These are phyloP conservation scores for Aphelenchoides besseyi DNA, from an alignment of 1,140 invertebrate genomes.

Conservation along the genomic window DNA sequence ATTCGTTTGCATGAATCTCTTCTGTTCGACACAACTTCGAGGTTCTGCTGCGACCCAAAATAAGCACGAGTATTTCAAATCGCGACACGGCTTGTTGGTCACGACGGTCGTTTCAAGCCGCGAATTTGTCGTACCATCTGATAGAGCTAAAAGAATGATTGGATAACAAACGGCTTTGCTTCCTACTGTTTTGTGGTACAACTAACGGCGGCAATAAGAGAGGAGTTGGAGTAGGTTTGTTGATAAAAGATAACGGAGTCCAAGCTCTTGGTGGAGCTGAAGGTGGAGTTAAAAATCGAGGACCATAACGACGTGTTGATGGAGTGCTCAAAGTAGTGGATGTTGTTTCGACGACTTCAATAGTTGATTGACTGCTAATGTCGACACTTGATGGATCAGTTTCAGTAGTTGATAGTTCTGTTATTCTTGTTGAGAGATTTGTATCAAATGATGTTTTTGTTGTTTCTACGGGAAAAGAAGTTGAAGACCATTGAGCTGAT, in stretches of 20 bases:
- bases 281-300: constrained; percentile 10
- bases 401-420: too few species aligned
- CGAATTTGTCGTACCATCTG: neutral
- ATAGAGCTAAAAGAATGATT: too few species aligned
- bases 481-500: too few species aligned
- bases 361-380: too few species aligned
- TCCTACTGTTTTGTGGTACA: neutral
- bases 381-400: too few species aligned
- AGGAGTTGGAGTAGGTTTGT: neutral
- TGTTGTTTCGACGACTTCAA: too few species aligned
- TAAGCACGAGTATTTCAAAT: constrained; percentile 24
- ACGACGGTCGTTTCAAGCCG: neutral
- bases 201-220: neutral
- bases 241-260: neutral
- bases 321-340: neutral
- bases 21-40: constrained; percentile 23
- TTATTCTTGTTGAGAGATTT: too few species aligned
- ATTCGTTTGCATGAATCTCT: constrained; percentile 28
- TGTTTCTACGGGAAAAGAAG: too few species aligned
- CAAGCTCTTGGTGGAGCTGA: neutral
- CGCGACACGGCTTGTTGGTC: neutral
- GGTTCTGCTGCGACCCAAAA: constrained; percentile 33
- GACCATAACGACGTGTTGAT: constrained; percentile 11
- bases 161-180: too few species aligned
- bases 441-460: too few species aligned